Evolutionary conservation across 2,797 vertebrate genomes (phyloP).

Genomic region (Peromyscus nudipes): DNA sequence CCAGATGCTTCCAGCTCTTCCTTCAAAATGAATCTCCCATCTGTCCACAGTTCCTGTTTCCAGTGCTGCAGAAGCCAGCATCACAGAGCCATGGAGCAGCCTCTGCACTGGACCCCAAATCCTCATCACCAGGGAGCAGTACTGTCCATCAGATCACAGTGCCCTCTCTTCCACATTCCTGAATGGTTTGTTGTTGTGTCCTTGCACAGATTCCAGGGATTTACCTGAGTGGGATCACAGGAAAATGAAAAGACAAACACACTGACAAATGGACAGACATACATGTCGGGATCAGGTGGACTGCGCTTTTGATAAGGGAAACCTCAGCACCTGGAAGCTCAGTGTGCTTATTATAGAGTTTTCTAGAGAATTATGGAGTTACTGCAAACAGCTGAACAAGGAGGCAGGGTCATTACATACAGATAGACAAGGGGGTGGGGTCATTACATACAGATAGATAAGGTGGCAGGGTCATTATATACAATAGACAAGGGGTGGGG

Average conservation of each 20-base stretch:
- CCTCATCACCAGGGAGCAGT: neutral
- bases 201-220: neutral
- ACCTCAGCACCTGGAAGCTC: neutral
- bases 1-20: constrained; percentile 5
- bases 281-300: neutral
- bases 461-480: too few relatives aligned
- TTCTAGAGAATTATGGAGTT: neutral
- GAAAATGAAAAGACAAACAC: neutral
- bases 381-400: neutral
- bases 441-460: too few relatives aligned
- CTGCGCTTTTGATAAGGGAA: neutral
- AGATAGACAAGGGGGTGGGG: too few relatives aligned
- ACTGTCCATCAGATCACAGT: neutral
- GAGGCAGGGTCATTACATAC: too few relatives aligned
- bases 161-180: neutral
- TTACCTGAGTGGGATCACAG: neutral
- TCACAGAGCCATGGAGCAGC: neutral
- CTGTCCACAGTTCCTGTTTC: neutral
- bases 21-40: constrained; percentile 27
- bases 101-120: neutral
- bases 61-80: neutral
- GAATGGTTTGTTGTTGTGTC: neutral
- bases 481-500: too few relatives aligned
- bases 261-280: too few relatives aligned
- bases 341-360: neutral